phyloP scores from a whole-genome alignment of 2,888 invertebrate genomes.

The Tetragonula carbonaria region DNA sequence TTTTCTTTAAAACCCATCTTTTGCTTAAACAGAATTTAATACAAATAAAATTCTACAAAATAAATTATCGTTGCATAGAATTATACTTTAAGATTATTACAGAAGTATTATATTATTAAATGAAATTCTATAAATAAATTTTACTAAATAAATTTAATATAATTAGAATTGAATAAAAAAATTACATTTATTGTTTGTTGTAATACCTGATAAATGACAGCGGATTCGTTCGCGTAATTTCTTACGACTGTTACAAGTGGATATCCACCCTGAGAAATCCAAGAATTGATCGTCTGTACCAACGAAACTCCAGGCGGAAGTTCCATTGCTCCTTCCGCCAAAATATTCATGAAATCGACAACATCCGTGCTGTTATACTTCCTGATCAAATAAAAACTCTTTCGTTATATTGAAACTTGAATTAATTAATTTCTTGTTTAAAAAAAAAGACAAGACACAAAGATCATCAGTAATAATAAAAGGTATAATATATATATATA shows the following conservation, averaged over 20 bases:
- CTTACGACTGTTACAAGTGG: constrained; percentile 78
- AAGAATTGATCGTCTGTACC: constrained; percentile 71
- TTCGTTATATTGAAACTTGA: neutral
- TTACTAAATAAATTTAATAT: neutral
- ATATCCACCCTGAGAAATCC: constrained; percentile 78
- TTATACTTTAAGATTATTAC: no score
- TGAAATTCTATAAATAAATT: no score
- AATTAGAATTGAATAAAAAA: neutral
- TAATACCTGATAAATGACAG: constrained; percentile 74
- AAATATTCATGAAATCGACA: constrained; percentile 70
- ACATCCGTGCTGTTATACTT: constrained; percentile 68
- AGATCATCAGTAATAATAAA: neutral
- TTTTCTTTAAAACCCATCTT: neutral
- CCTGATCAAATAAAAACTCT: constrained; percentile 61
- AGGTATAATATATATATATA: no score
- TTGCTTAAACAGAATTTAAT: neutral
- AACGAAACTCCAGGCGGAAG: constrained; percentile 65
- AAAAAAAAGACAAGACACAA: neutral
- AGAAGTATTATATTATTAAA: no score
- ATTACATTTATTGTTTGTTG: neutral
- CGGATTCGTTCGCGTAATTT: constrained; percentile 71
- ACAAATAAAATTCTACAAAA: no score
- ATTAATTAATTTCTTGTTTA: neutral
- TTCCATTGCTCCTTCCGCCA: constrained; percentile 69
- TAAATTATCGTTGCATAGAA: no score